phyloP scores from a whole-genome alignment of 1,140 invertebrate species.

The Lasaia peninsularis region DNA sequence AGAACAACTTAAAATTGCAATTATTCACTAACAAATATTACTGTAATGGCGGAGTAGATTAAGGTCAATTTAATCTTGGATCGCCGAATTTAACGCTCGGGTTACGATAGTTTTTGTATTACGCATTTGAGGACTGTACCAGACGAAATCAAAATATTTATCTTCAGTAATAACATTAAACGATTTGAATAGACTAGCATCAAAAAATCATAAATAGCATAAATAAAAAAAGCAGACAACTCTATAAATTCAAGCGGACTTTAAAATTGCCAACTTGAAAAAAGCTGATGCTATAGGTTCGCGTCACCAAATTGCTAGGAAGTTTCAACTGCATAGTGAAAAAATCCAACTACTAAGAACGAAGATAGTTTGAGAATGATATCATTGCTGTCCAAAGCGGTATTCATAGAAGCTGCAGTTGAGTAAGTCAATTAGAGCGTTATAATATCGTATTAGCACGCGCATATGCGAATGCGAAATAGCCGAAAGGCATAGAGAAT shows the following conservation, averaged over 20 bases:
- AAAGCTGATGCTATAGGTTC: too few relatives aligned
- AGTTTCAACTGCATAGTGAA: too few relatives aligned
- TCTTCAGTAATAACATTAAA: too few relatives aligned
- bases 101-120: background rate
- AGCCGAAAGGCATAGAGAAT: background rate
- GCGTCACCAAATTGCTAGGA: too few relatives aligned
- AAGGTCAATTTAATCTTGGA: background rate
- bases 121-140: too few relatives aligned
- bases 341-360: too few relatives aligned
- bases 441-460: background rate
- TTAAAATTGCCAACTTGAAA: too few relatives aligned
- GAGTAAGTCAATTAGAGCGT: background rate
- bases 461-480: background rate
- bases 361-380: background rate
- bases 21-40: slow-evolving; percentile 10
- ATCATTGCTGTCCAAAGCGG: background rate
- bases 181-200: too few relatives aligned
- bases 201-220: too few relatives aligned
- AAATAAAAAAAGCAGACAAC: too few relatives aligned
- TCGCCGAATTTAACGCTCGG: background rate
- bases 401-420: background rate
- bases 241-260: too few relatives aligned
- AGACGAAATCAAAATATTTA: too few relatives aligned
- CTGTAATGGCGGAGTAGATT: background rate
- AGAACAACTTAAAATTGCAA: slow-evolving; percentile 10